Percentiles rank a stretch among this genome's conserved stretches.
Evolutionary conservation across 2,113 vertebrate species (phyloP).

Genomic region (Aphelocoma coerulescens): DNA sequence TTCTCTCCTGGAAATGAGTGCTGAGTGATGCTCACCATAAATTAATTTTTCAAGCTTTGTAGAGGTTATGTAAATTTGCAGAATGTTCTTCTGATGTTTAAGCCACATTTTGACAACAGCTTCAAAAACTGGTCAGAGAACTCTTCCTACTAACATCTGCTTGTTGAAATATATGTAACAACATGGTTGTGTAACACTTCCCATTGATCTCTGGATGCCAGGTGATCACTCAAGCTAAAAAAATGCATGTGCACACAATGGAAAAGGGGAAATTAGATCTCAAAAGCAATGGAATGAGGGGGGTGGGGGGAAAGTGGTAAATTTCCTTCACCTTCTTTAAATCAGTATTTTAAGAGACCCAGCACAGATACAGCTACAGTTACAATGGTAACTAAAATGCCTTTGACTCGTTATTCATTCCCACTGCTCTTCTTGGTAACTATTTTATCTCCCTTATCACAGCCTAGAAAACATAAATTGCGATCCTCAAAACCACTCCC

Average conservation of each 20-base stretch:
- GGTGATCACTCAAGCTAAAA: slow-evolving; percentile 54
- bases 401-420: not conserved
- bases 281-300: not conserved
- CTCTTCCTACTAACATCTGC: slow-evolving; percentile 39
- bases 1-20: not conserved
- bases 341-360: not conserved
- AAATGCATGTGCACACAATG: slow-evolving; percentile 42
- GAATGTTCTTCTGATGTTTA: slow-evolving; percentile 39
- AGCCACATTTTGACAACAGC: slow-evolving; percentile 44
- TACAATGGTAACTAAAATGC: not conserved
- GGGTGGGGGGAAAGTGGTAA: not conserved
- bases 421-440: not conserved
- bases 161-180: slow-evolving; percentile 46
- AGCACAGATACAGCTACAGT: not conserved
- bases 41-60: slow-evolving; percentile 50
- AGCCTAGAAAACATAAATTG: not conserved
- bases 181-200: slow-evolving; percentile 32
- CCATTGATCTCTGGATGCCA: slow-evolving; percentile 51
- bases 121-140: slow-evolving; percentile 44
- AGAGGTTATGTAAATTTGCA: slow-evolving; percentile 31
- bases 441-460: not conserved
- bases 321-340: not conserved
- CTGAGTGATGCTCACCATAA: slow-evolving; percentile 23
- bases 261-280: not conserved
- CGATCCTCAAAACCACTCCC: not conserved